These are phyloP conservation scores for Chymomyza amoena DNA, from an alignment of 2,888 invertebrate genomes.

Conservation along the genomic window DNA sequence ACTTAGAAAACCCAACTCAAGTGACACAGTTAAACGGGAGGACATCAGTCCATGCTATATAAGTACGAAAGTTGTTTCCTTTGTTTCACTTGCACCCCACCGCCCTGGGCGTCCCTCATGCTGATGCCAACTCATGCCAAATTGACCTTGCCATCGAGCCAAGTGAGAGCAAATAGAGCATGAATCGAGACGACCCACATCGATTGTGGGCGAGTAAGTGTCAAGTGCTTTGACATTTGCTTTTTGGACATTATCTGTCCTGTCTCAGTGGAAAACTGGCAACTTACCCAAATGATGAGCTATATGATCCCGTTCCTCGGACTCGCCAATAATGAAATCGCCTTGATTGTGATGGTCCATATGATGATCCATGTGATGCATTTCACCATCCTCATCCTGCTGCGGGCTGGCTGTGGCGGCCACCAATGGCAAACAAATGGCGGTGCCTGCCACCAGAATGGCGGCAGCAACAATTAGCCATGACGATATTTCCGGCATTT, in stretches of 20 bases:
- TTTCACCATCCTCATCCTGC: constrained; percentile 40
- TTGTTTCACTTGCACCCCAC: background rate
- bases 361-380: constrained; percentile 59
- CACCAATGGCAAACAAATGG: constrained; percentile 60
- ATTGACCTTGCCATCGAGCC: constrained; percentile 54
- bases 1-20: constrained; percentile 1
- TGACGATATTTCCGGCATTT: constrained; percentile 76
- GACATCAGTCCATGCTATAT: constrained; percentile 31
- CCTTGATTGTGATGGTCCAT: constrained; percentile 63
- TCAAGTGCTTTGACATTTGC: constrained; percentile 6
- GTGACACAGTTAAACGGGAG: constrained; percentile 34
- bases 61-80: constrained; percentile 47
- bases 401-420: constrained; percentile 60
- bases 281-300: constrained; percentile 75
- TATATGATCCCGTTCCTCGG: constrained; percentile 74
- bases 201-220: constrained; percentile 1
- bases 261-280: background rate
- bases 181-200: constrained; percentile 12
- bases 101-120: background rate
- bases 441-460: constrained; percentile 29
- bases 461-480: constrained; percentile 73
- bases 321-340: constrained; percentile 68
- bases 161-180: constrained; percentile 52
- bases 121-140: constrained; percentile 58
- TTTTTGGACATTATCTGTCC: background rate